Base-by-base conservation (phyloP, 2,888 invertebrate species). In the Troilus luridus region DNA sequence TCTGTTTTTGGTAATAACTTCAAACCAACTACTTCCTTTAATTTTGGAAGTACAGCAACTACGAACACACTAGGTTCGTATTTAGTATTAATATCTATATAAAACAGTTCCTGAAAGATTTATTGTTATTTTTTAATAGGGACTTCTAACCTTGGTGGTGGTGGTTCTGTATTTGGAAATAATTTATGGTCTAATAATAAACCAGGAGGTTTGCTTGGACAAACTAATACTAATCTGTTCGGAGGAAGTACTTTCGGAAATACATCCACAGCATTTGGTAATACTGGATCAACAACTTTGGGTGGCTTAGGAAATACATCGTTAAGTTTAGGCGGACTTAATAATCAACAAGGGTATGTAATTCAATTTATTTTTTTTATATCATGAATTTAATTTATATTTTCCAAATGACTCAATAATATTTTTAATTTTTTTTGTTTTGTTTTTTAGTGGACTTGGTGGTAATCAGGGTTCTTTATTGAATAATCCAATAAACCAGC, bases 401-500 rank as follows among this genome's bases (percentile, higher is more conserved):
- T 77, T 7, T 41, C 12, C 17, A 17, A 8, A 77, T 24, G 27
- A 27, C 17, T 7, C 8, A 8, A 2, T 27, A 19, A 41, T 59
- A 27, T 21, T n/a, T 62, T 60, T n/a, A 14, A 21, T 14, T n/a
- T n/a, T n/a, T 91, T 81, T 91, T 92, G n/a, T n/a, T n/a, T n/a
- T n/a, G n/a, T 90, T 77, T 91, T 88, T 89, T 90, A 10, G 90
- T 8, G 88, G 91, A n/a, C 41, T 91, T 88, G 90, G 91, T 89
- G 89, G 21, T 60, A 67, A 8, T 19, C 90, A 91, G 72, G 88
- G 88, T 89, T 62, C 91, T 89, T 41, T 88, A 27, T 58, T 77
- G 6, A 88, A 92, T 88, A 94, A 94, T 67, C 95, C 95, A 5
- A 95, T 96, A 0, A 96, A 96, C 94, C 93, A 94, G 92, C 97